Evolutionary conservation across 2,888 invertebrate genomes (phyloP).

Genomic region (Apomyelois bistriatella): DNA sequence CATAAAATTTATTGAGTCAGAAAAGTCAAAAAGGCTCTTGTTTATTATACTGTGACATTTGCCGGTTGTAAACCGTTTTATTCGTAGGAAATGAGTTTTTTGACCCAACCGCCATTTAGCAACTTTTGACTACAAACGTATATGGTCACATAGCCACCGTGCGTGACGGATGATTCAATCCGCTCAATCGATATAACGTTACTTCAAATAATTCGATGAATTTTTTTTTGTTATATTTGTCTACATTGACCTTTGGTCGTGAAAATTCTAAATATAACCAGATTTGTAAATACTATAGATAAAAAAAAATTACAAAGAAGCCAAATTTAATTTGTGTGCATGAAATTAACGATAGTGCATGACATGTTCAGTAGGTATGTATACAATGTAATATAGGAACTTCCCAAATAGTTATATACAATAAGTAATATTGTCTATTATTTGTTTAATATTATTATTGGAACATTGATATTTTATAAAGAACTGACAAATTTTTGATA

Average conservation of each 20-base stretch:
- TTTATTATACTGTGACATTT: background rate
- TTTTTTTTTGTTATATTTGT: background rate
- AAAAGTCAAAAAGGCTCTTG: background rate
- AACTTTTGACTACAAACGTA: slow-evolving; percentile 13
- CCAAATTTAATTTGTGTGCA: too few relatives aligned
- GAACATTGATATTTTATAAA: too few relatives aligned
- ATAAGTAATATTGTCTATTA: too few relatives aligned
- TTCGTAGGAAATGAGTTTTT: slow-evolving; percentile 22
- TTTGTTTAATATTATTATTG: too few relatives aligned
- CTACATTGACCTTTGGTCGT: too few relatives aligned
- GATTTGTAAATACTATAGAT: background rate
- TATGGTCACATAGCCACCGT: slow-evolving; percentile 12
- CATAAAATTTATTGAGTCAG: too few relatives aligned
- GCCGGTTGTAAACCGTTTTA: background rate
- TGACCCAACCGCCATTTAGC: slow-evolving; percentile 17
- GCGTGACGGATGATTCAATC: slow-evolving; percentile 15
- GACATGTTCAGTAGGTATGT: too few relatives aligned
- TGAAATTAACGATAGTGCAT: too few relatives aligned
- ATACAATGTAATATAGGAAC: too few relatives aligned
- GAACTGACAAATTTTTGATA: too few relatives aligned
- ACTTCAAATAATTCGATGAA: background rate
- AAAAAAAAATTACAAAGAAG: background rate
- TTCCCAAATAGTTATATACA: too few relatives aligned
- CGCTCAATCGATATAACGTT: slow-evolving; percentile 6
- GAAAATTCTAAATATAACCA: too few relatives aligned